Conservation (phyloP, 1,140 invertebrate genomes). For the Ips nitidus region DNA sequence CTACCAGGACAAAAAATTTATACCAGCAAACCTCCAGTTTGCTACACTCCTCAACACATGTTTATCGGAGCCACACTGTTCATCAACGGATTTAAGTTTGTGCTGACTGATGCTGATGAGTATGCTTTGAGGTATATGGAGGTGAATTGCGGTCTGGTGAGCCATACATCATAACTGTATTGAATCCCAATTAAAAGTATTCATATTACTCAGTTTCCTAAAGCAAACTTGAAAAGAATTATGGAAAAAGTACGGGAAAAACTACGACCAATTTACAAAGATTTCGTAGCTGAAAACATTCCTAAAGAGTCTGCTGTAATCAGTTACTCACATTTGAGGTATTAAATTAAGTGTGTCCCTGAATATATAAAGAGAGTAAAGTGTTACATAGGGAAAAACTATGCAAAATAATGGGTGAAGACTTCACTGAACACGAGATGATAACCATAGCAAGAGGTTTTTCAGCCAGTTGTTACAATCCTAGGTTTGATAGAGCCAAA, state of each 20-base stretch:
- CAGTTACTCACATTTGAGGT: slow-evolving; percentile 46
- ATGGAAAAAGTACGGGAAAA: slow-evolving; percentile 69
- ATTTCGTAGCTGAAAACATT: slow-evolving; percentile 70
- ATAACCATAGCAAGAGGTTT: slow-evolving; percentile 71
- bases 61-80: slow-evolving; percentile 76
- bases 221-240: slow-evolving; percentile 67
- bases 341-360: too few relatives aligned
- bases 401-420: slow-evolving; percentile 57
- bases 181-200: neutral
- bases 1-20: slow-evolving; percentile 74
- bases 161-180: slow-evolving; percentile 1
- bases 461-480: slow-evolving; percentile 52
- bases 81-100: slow-evolving; percentile 76
- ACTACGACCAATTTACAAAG: slow-evolving; percentile 67
- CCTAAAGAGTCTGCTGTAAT: slow-evolving; percentile 54
- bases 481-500: slow-evolving; percentile 41
- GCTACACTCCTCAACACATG: slow-evolving; percentile 75
- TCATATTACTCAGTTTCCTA: slow-evolving; percentile 61
- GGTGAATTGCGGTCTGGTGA: slow-evolving; percentile 69
- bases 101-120: slow-evolving; percentile 78
- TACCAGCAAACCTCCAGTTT: slow-evolving; percentile 66
- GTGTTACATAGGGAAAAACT: slow-evolving; percentile 45
- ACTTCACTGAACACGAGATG: slow-evolving; percentile 76
- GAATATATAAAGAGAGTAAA: too few relatives aligned
- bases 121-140: slow-evolving; percentile 89